These are phyloP conservation scores for Siniperca knerii DNA, from an alignment of 2,113 vertebrate genomes.

Conservation along the genomic window DNA sequence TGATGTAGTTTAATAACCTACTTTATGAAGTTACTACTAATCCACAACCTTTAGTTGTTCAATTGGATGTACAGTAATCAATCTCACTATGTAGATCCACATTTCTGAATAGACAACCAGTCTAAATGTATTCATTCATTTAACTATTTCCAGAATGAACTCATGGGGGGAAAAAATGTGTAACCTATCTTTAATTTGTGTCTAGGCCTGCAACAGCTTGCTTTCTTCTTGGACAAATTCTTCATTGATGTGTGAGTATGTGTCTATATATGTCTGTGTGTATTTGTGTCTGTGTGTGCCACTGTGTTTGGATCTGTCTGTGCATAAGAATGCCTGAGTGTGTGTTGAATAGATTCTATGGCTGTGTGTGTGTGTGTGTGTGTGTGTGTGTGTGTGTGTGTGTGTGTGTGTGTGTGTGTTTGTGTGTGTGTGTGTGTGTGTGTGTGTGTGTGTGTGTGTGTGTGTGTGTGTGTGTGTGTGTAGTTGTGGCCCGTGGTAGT, in stretches of 20 bases:
- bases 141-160: not conserved
- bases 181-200: not conserved
- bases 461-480: constrained; percentile 52
- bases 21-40: not conserved
- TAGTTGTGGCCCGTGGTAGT: constrained; percentile 73
- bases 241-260: not conserved
- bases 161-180: not conserved
- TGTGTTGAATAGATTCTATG: constrained; percentile 45
- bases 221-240: constrained; percentile 1
- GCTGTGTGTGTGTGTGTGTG: constrained; percentile 28
- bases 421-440: constrained; percentile 49
- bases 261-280: constrained; percentile 26
- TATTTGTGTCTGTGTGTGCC: constrained; percentile 37
- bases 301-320: constrained; percentile 41
- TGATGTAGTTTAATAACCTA: too few species aligned
- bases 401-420: constrained; percentile 24
- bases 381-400: constrained; percentile 35
- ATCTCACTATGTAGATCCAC: not conserved
- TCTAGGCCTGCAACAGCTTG: not conserved
- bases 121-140: not conserved
- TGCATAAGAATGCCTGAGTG: constrained; percentile 56
- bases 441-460: constrained; percentile 34
- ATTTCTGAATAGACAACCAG: not conserved
- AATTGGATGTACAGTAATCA: not conserved
- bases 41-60: not conserved